Conservation (phyloP, 2,797 vertebrate species). For the Orientallactaga sibirica region DNA sequence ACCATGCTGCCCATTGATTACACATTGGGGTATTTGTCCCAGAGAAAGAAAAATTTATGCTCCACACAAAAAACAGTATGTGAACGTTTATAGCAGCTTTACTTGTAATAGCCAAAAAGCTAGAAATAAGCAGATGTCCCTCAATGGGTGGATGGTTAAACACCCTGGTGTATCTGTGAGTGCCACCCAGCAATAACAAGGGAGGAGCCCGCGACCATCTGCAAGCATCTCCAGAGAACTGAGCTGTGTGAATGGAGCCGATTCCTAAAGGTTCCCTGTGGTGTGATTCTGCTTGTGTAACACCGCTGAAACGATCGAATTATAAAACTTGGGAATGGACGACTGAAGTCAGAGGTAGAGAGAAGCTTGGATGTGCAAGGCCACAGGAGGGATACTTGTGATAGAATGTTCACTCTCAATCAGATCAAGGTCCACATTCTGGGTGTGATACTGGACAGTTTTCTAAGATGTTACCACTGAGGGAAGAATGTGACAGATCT, state of each 20-base stretch:
- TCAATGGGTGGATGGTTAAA: background rate
- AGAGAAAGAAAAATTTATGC: background rate
- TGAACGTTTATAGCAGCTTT: background rate
- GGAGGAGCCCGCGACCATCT: background rate
- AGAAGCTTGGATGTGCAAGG: background rate
- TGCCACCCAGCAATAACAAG: background rate
- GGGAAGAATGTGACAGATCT: background rate
- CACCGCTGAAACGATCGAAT: background rate
- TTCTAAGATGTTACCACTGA: background rate
- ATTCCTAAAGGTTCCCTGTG: background rate
- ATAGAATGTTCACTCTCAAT: background rate
- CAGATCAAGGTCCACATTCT: background rate
- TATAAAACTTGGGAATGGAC: background rate
- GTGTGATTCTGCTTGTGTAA: background rate
- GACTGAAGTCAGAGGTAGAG: background rate
- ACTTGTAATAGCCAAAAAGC: background rate
- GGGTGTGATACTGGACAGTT: background rate
- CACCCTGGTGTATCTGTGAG: background rate
- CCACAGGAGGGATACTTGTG: background rate
- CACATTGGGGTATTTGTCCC: background rate
- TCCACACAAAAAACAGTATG: background rate
- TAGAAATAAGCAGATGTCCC: slow-evolving; percentile 36
- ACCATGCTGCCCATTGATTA: background rate
- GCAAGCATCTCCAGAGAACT: background rate
- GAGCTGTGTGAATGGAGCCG: background rate